Evolutionary conservation across 2,797 vertebrate genomes (phyloP), one percentile per base, ranked within the genome.

Genomic region (Tadarida brasiliensis): DNA sequence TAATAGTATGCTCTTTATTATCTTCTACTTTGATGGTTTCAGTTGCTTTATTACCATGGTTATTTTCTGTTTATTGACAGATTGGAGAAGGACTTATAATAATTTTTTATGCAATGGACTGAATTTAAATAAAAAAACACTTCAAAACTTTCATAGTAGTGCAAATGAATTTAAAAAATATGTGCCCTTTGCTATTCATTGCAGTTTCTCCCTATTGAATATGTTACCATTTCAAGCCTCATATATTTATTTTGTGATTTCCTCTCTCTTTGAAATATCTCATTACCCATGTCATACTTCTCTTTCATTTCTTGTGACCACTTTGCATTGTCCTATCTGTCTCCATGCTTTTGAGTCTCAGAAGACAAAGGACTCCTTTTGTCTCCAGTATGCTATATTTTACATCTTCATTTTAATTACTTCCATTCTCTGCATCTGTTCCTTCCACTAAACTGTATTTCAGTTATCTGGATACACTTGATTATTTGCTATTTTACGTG

Each of bases 351-450:
- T 68, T 93, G 68, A 86, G 47, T 82, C 24, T 49, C 20, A 61
- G 57, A 83, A 92, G 74, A 89, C 44, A 74, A 86, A 92, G 5
- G 26, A 35, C 63, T 78, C 70, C 10, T 26, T 71, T 91, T 71
- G 19, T 87, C 93, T 85, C n/a, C 22, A 71, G 59, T 85, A 16
- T 61, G 12, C 57, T 63, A 11, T 86, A 89, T 92, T 94, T 94
- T 88, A 92, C 81, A 94, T 92, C 15, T 90, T 54, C 56, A 87
- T 92, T 87, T 35, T 51, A 94, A 22, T 86, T 74, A 70, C 30
- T 87, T 95, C 19, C 44, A 89, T 77, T 77, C 11, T 87, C 20
- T 93, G 26, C 19, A 78, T 95, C 67, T 87, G 4, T 90, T 83
- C 6, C 19, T 92, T 96, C n/a, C 39, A 68, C 7, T 30, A 82